A percentile compares a stretch with the other conserved stretches of the same genome.
Conservation (phyloP, 2,888 invertebrate genomes). For the Cataglyphis albicans region DNA sequence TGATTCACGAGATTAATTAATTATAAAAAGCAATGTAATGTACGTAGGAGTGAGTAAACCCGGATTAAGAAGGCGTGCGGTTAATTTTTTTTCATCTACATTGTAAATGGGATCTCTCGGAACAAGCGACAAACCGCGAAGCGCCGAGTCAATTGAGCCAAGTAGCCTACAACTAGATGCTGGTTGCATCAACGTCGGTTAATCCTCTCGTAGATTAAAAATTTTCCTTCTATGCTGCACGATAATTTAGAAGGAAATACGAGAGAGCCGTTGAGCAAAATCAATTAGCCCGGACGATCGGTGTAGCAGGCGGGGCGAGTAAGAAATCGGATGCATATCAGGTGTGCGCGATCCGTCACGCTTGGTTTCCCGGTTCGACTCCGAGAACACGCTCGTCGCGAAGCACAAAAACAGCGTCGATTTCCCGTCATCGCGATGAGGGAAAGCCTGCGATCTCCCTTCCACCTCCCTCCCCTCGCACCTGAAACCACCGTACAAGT, state of each 20-base stretch:
- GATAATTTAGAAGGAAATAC: slow-evolving; percentile 1
- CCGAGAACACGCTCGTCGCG: slow-evolving; percentile 34
- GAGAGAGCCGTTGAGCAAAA: not conserved
- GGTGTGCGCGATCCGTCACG: slow-evolving; percentile 50
- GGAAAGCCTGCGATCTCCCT: slow-evolving; percentile 19
- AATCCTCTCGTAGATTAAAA: not conserved
- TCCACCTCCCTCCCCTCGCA: not conserved
- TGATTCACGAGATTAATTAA: not conserved
- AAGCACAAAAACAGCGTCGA: slow-evolving; percentile 52
- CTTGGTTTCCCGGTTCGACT: slow-evolving; percentile 48
- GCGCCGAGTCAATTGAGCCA: not conserved
- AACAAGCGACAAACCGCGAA: not conserved
- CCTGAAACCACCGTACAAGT: slow-evolving; percentile 46
- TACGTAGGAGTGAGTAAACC: too few species aligned
- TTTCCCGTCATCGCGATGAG: slow-evolving; percentile 31
- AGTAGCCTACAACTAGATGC: not conserved
- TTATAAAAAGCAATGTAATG: not conserved
- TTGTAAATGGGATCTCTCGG: not conserved
- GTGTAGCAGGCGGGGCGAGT: not conserved
- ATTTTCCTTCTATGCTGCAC: not conserved
- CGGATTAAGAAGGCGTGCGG: not conserved
- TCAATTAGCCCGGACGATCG: slow-evolving; percentile 31
- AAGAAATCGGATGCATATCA: slow-evolving; percentile 49
- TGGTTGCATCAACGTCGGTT: not conserved
- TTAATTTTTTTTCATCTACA: not conserved